phyloP scores from a whole-genome alignment of 2,888 invertebrate species.

The Melieria picta region DNA sequence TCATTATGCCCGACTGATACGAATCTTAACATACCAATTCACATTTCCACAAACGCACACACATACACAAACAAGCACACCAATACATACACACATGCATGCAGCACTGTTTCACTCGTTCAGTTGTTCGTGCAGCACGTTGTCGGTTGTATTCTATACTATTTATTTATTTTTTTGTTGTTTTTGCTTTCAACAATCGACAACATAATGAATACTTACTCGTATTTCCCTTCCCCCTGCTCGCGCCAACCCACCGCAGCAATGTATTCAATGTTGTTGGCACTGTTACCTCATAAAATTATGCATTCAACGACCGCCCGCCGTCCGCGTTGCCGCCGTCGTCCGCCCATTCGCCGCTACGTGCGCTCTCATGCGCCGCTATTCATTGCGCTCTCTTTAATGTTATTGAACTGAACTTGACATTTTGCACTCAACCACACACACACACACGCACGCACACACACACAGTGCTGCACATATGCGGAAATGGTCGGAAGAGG shows the following conservation, averaged over 20 bases:
- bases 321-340: conserved; percentile 33
- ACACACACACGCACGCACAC: conserved; percentile 27
- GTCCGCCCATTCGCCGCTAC: background rate
- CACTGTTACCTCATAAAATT: conserved; percentile 31
- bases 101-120: no score
- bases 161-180: no score
- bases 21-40: conserved; percentile 40
- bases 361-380: background rate
- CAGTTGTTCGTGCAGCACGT: no score
- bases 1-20: conserved; percentile 33
- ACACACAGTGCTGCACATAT: conserved; percentile 4
- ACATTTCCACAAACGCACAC: conserved; percentile 29
- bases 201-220: conserved; percentile 4
- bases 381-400: conserved; percentile 39
- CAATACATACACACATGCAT: background rate
- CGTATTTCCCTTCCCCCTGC: background rate
- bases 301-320: conserved; percentile 39
- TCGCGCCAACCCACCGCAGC: background rate
- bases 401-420: conserved; percentile 65
- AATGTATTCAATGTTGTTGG: background rate
- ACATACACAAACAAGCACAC: background rate
- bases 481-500: background rate
- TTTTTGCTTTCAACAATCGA: background rate
- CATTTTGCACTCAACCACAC: conserved; percentile 56
- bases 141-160: no score